A percentile compares a stretch with the other conserved stretches of the same genome.
These are phyloP conservation scores for Otocyon megalotis DNA, from an alignment of 2,113 vertebrate genomes.

Conservation along the genomic window DNA sequence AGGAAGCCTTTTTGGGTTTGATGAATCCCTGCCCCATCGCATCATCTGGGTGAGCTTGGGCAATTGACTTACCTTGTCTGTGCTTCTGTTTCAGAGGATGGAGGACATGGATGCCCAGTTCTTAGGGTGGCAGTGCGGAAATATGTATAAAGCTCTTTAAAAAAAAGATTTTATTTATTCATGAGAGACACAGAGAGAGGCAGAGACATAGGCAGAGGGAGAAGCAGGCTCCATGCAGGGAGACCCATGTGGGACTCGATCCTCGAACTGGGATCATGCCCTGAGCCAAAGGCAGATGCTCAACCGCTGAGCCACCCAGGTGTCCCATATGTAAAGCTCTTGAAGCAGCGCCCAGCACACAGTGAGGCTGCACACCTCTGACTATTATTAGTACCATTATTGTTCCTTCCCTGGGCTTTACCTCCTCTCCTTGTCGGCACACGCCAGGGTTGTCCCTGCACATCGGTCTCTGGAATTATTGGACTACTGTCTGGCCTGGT, in stretches of 20 bases:
- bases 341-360: fast-evolving
- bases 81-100: neutral
- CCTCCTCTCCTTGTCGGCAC: neutral
- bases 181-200: no score
- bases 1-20: neutral
- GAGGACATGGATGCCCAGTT: fast-evolving
- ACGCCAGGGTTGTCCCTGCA: fast-evolving
- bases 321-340: fast-evolving
- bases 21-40: no score
- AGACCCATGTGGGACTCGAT: no score
- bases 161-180: no score
- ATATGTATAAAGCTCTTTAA: no score
- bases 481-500: fast-evolving
- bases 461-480: fast-evolving
- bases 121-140: neutral
- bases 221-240: no score
- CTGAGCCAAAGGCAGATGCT: no score
- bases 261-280: no score
- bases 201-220: no score
- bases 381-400: fast-evolving
- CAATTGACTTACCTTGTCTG: neutral
- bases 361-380: fast-evolving
- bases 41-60: neutral
- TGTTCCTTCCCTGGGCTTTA: neutral
- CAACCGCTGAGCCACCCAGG: no score